A percentile compares a stretch with the other conserved stretches of the same genome.
Conservation (phyloP, 2,797 vertebrate species). For the Pagetopsis macropterus region DNA sequence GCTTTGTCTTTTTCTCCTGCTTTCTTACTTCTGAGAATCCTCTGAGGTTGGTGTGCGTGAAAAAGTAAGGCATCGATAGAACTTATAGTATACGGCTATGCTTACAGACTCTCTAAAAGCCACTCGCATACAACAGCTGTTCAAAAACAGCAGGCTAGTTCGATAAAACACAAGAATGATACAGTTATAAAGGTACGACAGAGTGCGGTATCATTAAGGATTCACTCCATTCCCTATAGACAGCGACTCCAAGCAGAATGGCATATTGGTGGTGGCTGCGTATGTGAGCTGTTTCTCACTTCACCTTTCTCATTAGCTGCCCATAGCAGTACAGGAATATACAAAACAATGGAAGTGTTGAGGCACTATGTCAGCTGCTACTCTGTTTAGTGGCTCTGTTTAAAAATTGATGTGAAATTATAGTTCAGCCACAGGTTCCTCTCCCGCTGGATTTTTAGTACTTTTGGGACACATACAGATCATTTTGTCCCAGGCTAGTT, state of each 20-base stretch:
- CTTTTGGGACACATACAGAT: slow-evolving; percentile 55
- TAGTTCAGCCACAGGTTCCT: slow-evolving; percentile 34
- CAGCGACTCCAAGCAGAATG: slow-evolving; percentile 30
- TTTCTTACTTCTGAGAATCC: slow-evolving; percentile 54
- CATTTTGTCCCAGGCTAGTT: slow-evolving; percentile 62
- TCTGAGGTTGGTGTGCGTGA: slow-evolving; percentile 53
- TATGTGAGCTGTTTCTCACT: slow-evolving; percentile 23
- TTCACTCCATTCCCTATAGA: slow-evolving; percentile 19
- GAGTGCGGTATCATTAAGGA: slow-evolving; percentile 39
- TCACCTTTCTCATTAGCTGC: slow-evolving; percentile 53
- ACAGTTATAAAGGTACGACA: slow-evolving; percentile 32
- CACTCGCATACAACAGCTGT: slow-evolving; percentile 29
- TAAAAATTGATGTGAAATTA: slow-evolving; percentile 50
- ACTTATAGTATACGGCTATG: slow-evolving; percentile 42
- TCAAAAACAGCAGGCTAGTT: slow-evolving; percentile 39
- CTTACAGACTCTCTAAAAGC: slow-evolving; percentile 46
- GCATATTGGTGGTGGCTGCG: slow-evolving; percentile 26
- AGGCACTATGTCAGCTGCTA: slow-evolving; percentile 17
- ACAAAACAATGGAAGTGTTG: slow-evolving; percentile 35
- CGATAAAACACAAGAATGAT: slow-evolving; percentile 41
- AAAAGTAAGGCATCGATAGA: slow-evolving; percentile 58
- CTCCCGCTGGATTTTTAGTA: slow-evolving; percentile 54
- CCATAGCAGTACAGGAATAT: slow-evolving; percentile 10
- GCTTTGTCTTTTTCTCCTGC: slow-evolving; percentile 59
- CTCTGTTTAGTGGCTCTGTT: slow-evolving; percentile 34